Percentiles rank a stretch among this genome's conserved stretches.
These are phyloP conservation scores for Mesitornis unicolor DNA, from an alignment of 2,113 vertebrate species.

Conservation along the genomic window DNA sequence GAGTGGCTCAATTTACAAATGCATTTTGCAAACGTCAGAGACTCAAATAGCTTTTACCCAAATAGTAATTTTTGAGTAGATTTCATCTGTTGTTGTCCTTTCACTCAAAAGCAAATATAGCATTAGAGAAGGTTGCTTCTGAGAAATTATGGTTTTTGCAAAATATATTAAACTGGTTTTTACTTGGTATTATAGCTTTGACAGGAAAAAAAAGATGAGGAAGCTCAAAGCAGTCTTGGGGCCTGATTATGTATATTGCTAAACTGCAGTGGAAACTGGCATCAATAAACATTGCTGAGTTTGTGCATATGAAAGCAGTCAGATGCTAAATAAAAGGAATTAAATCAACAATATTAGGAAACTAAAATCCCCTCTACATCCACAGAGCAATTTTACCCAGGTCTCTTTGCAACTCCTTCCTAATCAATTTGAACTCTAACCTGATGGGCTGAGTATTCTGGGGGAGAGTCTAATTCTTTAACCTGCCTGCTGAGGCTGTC, in stretches of 20 bases:
- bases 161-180: neutral
- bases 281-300: neutral
- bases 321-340: neutral
- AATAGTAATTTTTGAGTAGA: neutral
- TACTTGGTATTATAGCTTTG: neutral
- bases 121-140: accelerated
- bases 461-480: neutral
- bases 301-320: neutral
- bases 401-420: neutral
- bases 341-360: neutral
- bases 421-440: neutral
- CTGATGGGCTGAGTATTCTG: neutral
- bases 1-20: neutral
- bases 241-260: neutral
- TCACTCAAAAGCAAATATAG: neutral
- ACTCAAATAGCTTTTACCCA: neutral
- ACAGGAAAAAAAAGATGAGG: neutral
- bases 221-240: neutral
- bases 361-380: neutral
- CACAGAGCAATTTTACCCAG: neutral
- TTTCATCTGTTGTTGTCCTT: neutral
- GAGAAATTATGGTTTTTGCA: neutral
- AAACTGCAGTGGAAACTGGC: neutral
- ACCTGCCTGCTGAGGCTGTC: neutral
- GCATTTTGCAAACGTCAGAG: neutral